These are phyloP conservation scores for Pollachius pollachius DNA, from an alignment of 2,113 vertebrate species.

Conservation along the genomic window DNA sequence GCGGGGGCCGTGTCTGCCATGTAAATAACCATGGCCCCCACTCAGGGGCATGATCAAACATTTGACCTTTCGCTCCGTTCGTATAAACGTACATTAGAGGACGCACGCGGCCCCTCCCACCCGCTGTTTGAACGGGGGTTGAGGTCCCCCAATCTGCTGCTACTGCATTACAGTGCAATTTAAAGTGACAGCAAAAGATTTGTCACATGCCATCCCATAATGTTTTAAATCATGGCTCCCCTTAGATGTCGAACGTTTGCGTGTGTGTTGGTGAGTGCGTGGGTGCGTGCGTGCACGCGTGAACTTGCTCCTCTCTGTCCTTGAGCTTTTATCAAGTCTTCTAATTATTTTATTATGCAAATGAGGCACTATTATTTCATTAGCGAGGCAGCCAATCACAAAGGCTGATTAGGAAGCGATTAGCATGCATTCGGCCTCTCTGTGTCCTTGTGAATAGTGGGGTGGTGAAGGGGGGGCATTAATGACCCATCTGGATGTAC, in stretches of 20 bases:
- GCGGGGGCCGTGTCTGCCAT: no score
- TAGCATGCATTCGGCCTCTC: conserved; percentile 71
- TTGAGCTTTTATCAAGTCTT: conserved; percentile 77
- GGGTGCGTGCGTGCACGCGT: conserved; percentile 29
- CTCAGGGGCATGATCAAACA: no score
- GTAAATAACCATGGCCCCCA: no score
- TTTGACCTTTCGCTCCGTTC: no score
- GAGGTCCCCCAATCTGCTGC: no score
- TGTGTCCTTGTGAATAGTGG: conserved; percentile 59
- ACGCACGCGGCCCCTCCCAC: no score
- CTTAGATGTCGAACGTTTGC: conserved; percentile 29
- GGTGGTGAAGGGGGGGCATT: conserved; percentile 21
- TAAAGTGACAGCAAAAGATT: conserved; percentile 58
- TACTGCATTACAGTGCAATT: conserved; percentile 42
- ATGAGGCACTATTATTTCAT: conserved; percentile 80
- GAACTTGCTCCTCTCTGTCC: conserved; percentile 60
- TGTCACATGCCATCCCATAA: conserved; percentile 57
- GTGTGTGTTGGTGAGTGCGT: conserved; percentile 9
- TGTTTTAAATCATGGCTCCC: conserved; percentile 40
- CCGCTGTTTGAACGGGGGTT: no score
- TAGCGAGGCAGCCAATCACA: conserved; percentile 72
- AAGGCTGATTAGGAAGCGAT: conserved; percentile 76
- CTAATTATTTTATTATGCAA: conserved; percentile 83
- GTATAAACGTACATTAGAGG: no score
- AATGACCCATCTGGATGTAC: conserved; percentile 67